Percentiles rank a stretch among this genome's conserved stretches.
Evolutionary conservation across 2,113 vertebrate genomes (phyloP).

Genomic region (Poecilia latipinna): DNA sequence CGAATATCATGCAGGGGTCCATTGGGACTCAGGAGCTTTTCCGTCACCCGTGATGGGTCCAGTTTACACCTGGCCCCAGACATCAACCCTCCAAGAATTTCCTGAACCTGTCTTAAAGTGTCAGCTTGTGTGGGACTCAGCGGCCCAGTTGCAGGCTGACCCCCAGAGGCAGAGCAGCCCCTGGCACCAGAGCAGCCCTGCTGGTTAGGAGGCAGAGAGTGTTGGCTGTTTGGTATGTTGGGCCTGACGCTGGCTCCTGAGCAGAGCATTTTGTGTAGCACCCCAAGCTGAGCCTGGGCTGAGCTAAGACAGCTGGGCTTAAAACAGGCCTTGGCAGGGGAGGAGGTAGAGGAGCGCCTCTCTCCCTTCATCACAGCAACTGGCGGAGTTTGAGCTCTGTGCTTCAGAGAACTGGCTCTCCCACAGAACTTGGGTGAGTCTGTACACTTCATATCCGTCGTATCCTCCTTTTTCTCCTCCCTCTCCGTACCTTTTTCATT

Average conservation of each 20-base stretch:
- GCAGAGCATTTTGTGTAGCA: slow-evolving; percentile 78
- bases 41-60: slow-evolving; percentile 70
- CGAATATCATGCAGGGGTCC: slow-evolving; percentile 79
- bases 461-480: slow-evolving; percentile 58
- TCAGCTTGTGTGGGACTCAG: slow-evolving; percentile 73
- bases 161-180: slow-evolving; percentile 62
- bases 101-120: slow-evolving; percentile 80
- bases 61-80: slow-evolving; percentile 79
- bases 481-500: slow-evolving; percentile 60
- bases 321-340: slow-evolving; percentile 76
- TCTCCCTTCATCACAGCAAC: slow-evolving; percentile 69
- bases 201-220: slow-evolving; percentile 59
- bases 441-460: slow-evolving; percentile 53
- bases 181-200: slow-evolving; percentile 69
- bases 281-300: slow-evolving; percentile 74
- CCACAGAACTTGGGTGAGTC: slow-evolving; percentile 64
- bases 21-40: slow-evolving; percentile 71
- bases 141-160: slow-evolving; percentile 48
- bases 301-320: slow-evolving; percentile 77
- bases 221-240: slow-evolving; percentile 68
- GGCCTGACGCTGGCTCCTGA: slow-evolving; percentile 72
- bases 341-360: slow-evolving; percentile 63
- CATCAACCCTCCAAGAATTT: slow-evolving; percentile 85
- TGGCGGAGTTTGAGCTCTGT: slow-evolving; percentile 71
- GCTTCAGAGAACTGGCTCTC: slow-evolving; percentile 70